Evolutionary conservation across 2,888 invertebrate species (phyloP), one percentile per base, ranked within the genome.

Genomic region (Dryocosmus kuriphilus): DNA sequence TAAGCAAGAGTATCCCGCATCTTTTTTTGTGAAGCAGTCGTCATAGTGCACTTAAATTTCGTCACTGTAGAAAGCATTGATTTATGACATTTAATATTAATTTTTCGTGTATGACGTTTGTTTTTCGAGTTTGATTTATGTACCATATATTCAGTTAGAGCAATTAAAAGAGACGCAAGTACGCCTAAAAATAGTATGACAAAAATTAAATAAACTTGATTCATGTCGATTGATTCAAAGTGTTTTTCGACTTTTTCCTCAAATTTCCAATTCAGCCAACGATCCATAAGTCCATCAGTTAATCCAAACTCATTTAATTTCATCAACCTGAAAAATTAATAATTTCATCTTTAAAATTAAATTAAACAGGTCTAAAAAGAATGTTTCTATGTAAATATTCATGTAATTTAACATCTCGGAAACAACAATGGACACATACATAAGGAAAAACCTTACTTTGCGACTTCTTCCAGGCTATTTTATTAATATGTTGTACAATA

Each of bases 301-400:
- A 82, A 51, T 16, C 82, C 82, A 46, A 62, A 61, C 60, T 82
- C 82, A 7, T 57, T 67, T 63, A 82, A 75, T 67, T 76, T 79
- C 24, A 82, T 46, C 14, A 82, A 74, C n/a, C 82, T 81, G 61
- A 1, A 62, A 77, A 71, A 46, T 32, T 7, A 75, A 60, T 24
- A n/a, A 5, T 24, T 24, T 9, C 22, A 14, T 41, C 4, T 7
- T 32, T 7, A 32, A 32, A 32, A 6, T 32, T 32, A 32, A 32
- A 7, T 32, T 8, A 32, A 32, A 0, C 6, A 32, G 32, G 3
- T 32, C n/a, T n/a, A n/a, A n/a, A n/a, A n/a, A n/a, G n/a, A n/a
- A n/a, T n/a, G n/a, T n/a, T n/a, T n/a, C n/a, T n/a, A n/a, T n/a
- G n/a, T n/a, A n/a, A n/a, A n/a, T n/a, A n/a, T n/a, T n/a, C n/a